phyloP scores from a whole-genome alignment of 1,140 invertebrate species.

The Megalonaias nervosa region DNA sequence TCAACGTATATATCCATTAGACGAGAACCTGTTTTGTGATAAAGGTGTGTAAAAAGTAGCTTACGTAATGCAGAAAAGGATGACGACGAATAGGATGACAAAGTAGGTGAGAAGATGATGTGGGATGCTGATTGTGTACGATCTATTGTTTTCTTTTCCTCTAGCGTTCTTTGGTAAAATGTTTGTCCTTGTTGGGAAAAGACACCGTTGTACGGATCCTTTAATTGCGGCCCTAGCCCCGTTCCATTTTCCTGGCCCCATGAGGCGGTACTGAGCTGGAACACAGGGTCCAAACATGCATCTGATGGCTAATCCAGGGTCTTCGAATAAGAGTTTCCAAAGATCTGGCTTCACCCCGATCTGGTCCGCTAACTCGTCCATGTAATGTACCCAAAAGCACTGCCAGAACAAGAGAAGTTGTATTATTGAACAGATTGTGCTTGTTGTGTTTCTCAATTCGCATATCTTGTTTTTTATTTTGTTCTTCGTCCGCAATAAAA shows the following conservation, averaged over 20 bases:
- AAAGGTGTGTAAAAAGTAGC: not conserved
- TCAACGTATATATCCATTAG: too few relatives aligned
- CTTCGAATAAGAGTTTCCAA: constrained; percentile 51
- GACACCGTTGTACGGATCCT: constrained; percentile 28
- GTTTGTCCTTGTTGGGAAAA: constrained; percentile 28
- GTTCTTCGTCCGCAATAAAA: too few relatives aligned
- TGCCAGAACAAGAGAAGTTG: constrained; percentile 15
- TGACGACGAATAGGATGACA: constrained; percentile 32
- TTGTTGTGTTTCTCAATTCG: too few relatives aligned
- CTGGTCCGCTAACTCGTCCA: constrained; percentile 63
- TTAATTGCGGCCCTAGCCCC: constrained; percentile 71
- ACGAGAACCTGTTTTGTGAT: too few relatives aligned
- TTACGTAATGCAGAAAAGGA: constrained; percentile 40
- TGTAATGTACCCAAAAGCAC: constrained; percentile 67
- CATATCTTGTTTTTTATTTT: too few relatives aligned
- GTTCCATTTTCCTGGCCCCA: constrained; percentile 70
- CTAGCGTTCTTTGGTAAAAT: constrained; percentile 32
- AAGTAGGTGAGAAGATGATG: constrained; percentile 41
- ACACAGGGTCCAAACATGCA: constrained; percentile 69
- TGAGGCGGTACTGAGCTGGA: constrained; percentile 73
- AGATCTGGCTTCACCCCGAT: constrained; percentile 62
- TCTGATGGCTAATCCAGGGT: constrained; percentile 66
- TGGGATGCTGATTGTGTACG: constrained; percentile 28
- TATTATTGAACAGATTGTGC: too few relatives aligned
- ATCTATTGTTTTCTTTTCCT: constrained; percentile 1